A percentile compares a stretch with the other conserved stretches of the same genome.
These are phyloP conservation scores for Perca fluviatilis DNA, from an alignment of 2,113 vertebrate genomes.

Conservation along the genomic window DNA sequence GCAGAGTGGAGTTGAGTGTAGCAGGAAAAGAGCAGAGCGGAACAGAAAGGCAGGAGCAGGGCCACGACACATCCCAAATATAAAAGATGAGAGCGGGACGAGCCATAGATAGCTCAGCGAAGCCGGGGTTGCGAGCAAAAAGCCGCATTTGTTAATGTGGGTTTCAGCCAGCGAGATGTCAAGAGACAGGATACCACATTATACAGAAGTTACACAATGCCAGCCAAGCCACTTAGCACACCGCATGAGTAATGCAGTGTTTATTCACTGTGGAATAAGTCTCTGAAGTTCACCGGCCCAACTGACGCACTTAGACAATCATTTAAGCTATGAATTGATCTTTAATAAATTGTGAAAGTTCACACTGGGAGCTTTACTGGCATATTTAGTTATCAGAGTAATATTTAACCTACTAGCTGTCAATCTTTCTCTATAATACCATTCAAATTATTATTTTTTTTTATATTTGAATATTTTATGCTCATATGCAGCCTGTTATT, in stretches of 20 bases:
- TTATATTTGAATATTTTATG: too few species aligned
- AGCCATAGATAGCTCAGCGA: constrained; percentile 59
- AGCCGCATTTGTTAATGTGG: constrained; percentile 57
- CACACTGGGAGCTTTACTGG: neutral
- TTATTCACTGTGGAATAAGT: constrained; percentile 53
- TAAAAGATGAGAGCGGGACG: constrained; percentile 46
- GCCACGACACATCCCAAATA: constrained; percentile 43
- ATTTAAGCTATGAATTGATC: constrained; percentile 25
- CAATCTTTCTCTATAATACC: too few species aligned
- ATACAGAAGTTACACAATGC: constrained; percentile 73
- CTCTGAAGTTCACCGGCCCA: neutral
- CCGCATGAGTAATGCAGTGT: constrained; percentile 59
- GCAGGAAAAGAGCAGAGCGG: constrained; percentile 41
- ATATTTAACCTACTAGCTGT: neutral
- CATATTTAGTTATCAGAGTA: neutral
- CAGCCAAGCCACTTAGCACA: constrained; percentile 56
- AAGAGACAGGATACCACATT: constrained; percentile 68
- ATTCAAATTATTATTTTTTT: too few species aligned
- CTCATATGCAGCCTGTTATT: too few species aligned
- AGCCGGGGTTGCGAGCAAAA: constrained; percentile 14
- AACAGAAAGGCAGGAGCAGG: constrained; percentile 44
- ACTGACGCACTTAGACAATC: constrained; percentile 18
- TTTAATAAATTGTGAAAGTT: constrained; percentile 2
- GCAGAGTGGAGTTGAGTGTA: constrained; percentile 52
- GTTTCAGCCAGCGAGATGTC: constrained; percentile 60